Conservation (phyloP, 2,888 invertebrate genomes). For the Drepana falcataria region DNA sequence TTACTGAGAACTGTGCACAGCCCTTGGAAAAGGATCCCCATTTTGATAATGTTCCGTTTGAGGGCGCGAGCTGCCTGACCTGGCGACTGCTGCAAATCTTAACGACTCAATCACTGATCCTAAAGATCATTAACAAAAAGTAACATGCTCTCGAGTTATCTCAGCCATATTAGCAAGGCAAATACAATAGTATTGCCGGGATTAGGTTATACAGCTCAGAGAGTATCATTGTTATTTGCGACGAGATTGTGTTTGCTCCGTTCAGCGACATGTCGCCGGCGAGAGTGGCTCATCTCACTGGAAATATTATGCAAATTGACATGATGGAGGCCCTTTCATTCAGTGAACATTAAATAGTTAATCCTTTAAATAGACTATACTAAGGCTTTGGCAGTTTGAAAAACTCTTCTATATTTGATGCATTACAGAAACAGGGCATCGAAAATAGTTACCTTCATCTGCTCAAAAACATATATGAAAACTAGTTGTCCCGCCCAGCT, state of each 20-base stretch:
- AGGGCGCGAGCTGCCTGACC: too few species aligned
- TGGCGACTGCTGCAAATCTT: not conserved
- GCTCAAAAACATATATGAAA: too few species aligned
- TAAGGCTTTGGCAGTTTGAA: too few species aligned
- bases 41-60: not conserved
- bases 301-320: too few species aligned
- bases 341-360: too few species aligned
- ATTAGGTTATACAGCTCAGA: slow-evolving; percentile 5
- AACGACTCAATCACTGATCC: not conserved
- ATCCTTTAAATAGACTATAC: too few species aligned
- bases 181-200: slow-evolving; percentile 11
- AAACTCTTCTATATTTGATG: too few species aligned
- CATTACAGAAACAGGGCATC: too few species aligned
- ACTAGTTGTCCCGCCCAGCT: too few species aligned
- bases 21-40: not conserved
- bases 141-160: slow-evolving; percentile 5
- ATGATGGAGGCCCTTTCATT: slow-evolving; percentile 9
- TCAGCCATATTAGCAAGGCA: slow-evolving; percentile 11
- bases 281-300: too few species aligned
- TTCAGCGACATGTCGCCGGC: slow-evolving; percentile 4
- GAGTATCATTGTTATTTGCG: not conserved
- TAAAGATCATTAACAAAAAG: not conserved
- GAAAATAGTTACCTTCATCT: too few species aligned
- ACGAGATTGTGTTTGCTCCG: not conserved
- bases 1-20: slow-evolving; percentile 8